Evolutionary conservation across 2,113 vertebrate genomes (phyloP).

Genomic region (Astatoreochromis straeleni): DNA sequence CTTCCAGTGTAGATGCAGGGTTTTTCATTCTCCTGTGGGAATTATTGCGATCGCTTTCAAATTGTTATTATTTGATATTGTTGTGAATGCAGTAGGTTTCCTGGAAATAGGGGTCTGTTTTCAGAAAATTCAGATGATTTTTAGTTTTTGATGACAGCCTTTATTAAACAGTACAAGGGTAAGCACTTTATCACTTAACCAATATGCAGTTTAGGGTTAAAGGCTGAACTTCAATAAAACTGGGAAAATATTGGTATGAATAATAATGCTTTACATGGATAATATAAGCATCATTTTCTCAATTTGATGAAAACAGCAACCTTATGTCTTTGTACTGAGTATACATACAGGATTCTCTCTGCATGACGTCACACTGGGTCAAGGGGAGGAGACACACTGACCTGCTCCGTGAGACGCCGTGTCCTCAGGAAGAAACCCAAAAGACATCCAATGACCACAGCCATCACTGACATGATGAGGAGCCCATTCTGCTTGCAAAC

Average conservation of each 20-base stretch:
- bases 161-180: not conserved
- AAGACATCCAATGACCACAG: constrained; percentile 90
- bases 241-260: not conserved
- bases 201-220: not conserved
- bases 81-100: not conserved
- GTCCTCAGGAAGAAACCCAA: constrained; percentile 94
- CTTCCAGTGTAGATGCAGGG: not conserved
- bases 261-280: not conserved
- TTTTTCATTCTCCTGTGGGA: not conserved
- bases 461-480: constrained; percentile 92
- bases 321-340: not conserved
- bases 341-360: not conserved
- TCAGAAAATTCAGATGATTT: not conserved
- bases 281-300: not conserved
- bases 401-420: constrained; percentile 86
- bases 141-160: not conserved
- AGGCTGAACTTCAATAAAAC: not conserved
- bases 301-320: not conserved
- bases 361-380: not conserved
- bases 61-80: not conserved
- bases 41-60: not conserved
- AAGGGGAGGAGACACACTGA: constrained; percentile 55
- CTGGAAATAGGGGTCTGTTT: not conserved
- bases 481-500: constrained; percentile 90
- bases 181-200: not conserved